Evolutionary conservation across 1,140 invertebrate genomes (phyloP), one percentile per base, ranked within the genome.

Genomic region (Drosophila gunungcola): DNA sequence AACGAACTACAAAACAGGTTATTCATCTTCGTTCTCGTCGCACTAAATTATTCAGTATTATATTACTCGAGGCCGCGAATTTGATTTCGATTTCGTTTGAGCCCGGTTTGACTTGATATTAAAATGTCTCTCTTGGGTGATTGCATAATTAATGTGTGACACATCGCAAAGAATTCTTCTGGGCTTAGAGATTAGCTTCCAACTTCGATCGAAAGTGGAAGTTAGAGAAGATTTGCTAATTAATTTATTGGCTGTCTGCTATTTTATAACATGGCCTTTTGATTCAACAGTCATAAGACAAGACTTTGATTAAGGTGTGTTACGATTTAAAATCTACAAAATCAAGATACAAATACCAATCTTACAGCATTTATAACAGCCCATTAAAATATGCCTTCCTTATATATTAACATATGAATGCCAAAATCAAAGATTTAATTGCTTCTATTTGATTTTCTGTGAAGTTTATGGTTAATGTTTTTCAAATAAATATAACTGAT

Each of bases 111-210:
- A 70, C 68, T 70, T 70, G 68, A 49, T 70, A 72, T 70, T 70
- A 21, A 56, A 65, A 49, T 41, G 51, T 36, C 34, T 69, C 49
- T 69, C 41, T 45, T 39, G 12, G 41, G 32, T 46, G 67, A 70
- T 70, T 70, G 67, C 64, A 70, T 70, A 72, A 72, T 72, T 70
- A 70, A 72, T 57, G 43, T 25, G 46, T 68, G 64, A 68, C 64
- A 64, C 64, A 36, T 36, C 63, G 36, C 34, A 9, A 38, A 36
- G 36, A 68, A 46, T 36, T 64, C 39, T 60, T 36, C 49, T 43
- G n/a, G 58, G 12, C 38, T 45, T 13, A 16, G 5, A 36, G 21
- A 32, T 60, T 4, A 25, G 16, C 27, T 65, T 64, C 34, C 43
- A 29, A 63, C 12, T 48, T 38, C 3, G 0, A 11, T 1, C 1